Conservation (phyloP, 2,888 invertebrate genomes). For the Folsomia manolachei region DNA sequence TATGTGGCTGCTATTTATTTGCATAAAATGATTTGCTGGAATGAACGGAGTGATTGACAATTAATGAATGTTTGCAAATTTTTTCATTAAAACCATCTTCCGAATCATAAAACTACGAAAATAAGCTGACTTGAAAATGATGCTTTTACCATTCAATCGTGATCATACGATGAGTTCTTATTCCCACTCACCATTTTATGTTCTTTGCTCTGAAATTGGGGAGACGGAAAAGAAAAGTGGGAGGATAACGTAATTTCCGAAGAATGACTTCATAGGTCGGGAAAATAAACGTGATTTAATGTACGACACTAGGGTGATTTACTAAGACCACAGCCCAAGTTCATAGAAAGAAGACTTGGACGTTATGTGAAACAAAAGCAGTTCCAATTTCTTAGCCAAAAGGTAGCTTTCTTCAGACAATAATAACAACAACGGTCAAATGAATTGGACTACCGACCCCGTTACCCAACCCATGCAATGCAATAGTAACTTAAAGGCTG, state of each 20-base stretch:
- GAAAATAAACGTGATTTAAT: constrained; percentile 33
- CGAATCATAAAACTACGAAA: no score
- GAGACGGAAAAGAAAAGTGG: constrained; percentile 1
- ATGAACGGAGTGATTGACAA: no score
- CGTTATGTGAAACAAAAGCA: neutral
- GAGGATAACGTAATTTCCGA: neutral
- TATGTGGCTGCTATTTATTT: constrained; percentile 8
- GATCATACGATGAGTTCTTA: no score
- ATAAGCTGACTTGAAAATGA: no score
- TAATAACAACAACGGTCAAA: neutral
- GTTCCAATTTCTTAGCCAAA: neutral
- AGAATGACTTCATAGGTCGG: constrained; percentile 31
- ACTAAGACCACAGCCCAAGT: constrained; percentile 18
- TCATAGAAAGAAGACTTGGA: no score
- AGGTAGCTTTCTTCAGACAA: neutral
- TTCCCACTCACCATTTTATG: neutral
- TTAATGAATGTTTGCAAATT: no score
- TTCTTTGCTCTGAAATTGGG: no score
- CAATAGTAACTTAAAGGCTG: constrained; percentile 2
- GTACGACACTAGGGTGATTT: constrained; percentile 19
- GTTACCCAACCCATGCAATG: no score
- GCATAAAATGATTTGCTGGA: neutral
- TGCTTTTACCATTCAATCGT: no score
- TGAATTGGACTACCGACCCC: neutral
- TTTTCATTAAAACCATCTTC: no score